Percentiles rank a stretch among this genome's conserved stretches.
Conservation (phyloP, 2,888 invertebrate species). For the Zaprionus obscuricornis region DNA sequence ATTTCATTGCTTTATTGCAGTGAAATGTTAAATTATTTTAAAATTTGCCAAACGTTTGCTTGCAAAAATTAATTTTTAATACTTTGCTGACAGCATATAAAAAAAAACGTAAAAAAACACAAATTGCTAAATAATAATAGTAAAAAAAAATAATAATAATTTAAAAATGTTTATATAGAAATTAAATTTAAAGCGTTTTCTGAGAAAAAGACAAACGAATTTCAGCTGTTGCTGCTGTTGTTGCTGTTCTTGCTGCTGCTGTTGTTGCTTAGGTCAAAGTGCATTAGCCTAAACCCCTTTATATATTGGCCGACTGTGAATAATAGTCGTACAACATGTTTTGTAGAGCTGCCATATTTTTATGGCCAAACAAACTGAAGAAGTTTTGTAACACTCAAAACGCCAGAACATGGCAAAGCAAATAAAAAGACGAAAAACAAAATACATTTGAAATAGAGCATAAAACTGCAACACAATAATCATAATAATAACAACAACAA, state of each 20-base stretch:
- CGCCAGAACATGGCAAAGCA: constrained; percentile 74
- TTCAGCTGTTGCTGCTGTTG: constrained; percentile 1
- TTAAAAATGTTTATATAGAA: no score
- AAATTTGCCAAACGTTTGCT: not conserved
- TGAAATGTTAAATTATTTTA: no score
- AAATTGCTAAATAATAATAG: no score
- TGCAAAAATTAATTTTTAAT: not conserved
- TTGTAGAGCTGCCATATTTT: constrained; percentile 54
- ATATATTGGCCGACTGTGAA: constrained; percentile 51
- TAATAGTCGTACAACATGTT: constrained; percentile 45
- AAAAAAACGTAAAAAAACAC: no score
- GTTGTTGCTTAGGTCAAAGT: constrained; percentile 55
- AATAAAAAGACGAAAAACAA: no score
- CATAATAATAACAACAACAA: constrained; percentile 27
- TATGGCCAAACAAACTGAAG: constrained; percentile 32
- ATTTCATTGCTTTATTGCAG: no score
- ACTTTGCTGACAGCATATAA: no score
- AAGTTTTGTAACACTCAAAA: constrained; percentile 58
- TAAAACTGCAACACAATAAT: constrained; percentile 66
- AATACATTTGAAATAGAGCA: constrained; percentile 75
- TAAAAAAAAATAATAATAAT: no score
- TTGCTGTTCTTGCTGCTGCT: not conserved
- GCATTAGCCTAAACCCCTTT: constrained; percentile 76
- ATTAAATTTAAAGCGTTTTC: no score
- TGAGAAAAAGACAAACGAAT: not conserved